A percentile compares a stretch with the other conserved stretches of the same genome.
Conservation (phyloP, 2,113 vertebrate genomes). For the Psophia crepitans region DNA sequence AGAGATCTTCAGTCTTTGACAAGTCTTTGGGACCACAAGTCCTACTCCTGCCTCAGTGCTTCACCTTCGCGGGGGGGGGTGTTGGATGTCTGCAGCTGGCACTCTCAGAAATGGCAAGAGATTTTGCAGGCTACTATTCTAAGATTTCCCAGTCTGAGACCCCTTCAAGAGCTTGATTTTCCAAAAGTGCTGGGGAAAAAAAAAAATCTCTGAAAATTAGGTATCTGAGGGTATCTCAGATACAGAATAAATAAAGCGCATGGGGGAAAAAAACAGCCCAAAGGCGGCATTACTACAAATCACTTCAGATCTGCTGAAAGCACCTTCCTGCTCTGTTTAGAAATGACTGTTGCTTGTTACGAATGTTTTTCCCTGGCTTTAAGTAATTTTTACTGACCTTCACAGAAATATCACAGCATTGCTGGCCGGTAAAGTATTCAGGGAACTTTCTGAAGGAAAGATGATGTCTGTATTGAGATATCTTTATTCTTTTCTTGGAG, state of each 20-base stretch:
- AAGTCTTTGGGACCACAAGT: not conserved
- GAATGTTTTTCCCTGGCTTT: not conserved
- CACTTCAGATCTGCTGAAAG: not conserved
- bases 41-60: not conserved
- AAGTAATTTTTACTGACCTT: conserved; percentile 21
- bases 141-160: not conserved
- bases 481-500: conserved; percentile 11
- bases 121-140: not conserved
- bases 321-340: not conserved
- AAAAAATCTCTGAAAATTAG: not conserved
- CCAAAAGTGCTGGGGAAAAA: not conserved
- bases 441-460: not conserved
- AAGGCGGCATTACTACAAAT: not conserved
- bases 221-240: not conserved
- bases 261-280: not conserved
- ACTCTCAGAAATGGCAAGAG: not conserved
- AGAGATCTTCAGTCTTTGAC: not conserved
- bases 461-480: not conserved
- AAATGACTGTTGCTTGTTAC: not conserved
- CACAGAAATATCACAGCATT: not conserved
- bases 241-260: not conserved
- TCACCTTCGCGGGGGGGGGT: too few relatives aligned
- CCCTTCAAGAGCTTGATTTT: not conserved
- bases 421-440: not conserved
- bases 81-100: not conserved